Evolutionary conservation across 2,113 vertebrate genomes (phyloP).

Genomic region (Crotalus viridis): DNA sequence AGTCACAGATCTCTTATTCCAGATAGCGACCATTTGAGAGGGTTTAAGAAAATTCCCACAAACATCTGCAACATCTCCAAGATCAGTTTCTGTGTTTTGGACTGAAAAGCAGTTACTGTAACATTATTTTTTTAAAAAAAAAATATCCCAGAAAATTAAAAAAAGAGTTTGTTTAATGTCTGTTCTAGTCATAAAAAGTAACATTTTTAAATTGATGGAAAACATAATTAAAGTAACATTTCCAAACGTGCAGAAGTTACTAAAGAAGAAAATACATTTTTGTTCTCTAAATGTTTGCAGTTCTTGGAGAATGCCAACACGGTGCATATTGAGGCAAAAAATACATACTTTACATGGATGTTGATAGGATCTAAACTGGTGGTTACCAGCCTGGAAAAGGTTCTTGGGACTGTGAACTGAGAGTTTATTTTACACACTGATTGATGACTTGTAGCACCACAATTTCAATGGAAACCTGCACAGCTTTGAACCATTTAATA

Average conservation of each 20-base stretch:
- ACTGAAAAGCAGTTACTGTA: not conserved
- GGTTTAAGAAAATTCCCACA: not conserved
- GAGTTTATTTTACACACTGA: not conserved
- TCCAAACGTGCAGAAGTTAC: not conserved
- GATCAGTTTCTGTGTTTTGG: not conserved
- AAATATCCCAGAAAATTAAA: not conserved
- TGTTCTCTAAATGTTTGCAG: not conserved
- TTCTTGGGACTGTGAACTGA: not conserved
- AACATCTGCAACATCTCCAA: not conserved
- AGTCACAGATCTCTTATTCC: not conserved
- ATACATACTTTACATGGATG: not conserved
- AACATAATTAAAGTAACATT: not conserved
- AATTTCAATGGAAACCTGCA: not conserved
- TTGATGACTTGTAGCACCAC: not conserved
- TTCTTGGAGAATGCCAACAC: not conserved
- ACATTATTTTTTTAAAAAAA: not conserved
- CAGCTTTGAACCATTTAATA: not conserved
- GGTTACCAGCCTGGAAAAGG: not conserved
- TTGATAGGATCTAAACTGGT: not conserved
- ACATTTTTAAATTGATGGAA: not conserved
- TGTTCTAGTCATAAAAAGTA: not conserved
- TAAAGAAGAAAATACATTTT: not conserved
- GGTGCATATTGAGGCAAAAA: not conserved
- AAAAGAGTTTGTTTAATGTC: not conserved
- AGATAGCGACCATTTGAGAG: not conserved